Conservation (phyloP, 2,888 invertebrate species). For the Tetropium fuscum region DNA sequence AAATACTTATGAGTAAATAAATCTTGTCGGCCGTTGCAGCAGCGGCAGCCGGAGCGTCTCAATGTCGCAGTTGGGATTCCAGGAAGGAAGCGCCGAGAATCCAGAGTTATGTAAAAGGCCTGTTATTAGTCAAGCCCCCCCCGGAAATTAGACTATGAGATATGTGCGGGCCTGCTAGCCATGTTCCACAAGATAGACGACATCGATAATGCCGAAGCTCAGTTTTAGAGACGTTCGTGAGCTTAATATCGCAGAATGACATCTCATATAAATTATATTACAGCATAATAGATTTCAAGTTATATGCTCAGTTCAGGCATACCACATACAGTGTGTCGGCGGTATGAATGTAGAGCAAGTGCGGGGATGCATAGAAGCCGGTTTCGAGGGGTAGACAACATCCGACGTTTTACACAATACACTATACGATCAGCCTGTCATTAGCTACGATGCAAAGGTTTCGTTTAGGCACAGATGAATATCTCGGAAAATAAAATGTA, state of each 20-base stretch:
- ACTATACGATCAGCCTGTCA: too few relatives aligned
- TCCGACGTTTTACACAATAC: too few relatives aligned
- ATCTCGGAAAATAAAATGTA: too few relatives aligned
- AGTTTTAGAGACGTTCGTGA: constrained; percentile 50
- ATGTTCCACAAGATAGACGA: constrained; percentile 55
- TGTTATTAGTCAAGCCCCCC: constrained; percentile 58
- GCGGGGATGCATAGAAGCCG: neutral
- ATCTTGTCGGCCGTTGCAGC: too few relatives aligned
- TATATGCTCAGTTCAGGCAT: constrained; percentile 38
- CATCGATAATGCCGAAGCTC: constrained; percentile 53
- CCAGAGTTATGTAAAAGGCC: constrained; percentile 57
- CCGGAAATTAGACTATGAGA: constrained; percentile 60
- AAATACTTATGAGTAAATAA: too few relatives aligned
- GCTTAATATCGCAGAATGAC: constrained; percentile 46
- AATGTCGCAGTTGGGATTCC: constrained; percentile 42
- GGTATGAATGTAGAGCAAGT: neutral
- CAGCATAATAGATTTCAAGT: constrained; percentile 45
- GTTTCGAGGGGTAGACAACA: neutral
- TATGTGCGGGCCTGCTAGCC: constrained; percentile 56
- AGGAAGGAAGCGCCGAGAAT: constrained; percentile 49
- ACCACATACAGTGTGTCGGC: constrained; percentile 15
- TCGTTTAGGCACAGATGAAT: too few relatives aligned
- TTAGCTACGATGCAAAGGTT: too few relatives aligned
- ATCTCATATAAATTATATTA: constrained; percentile 58
- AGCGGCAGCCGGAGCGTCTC: neutral